These are phyloP conservation scores for Alexandromys fortis DNA, from an alignment of 2,113 vertebrate genomes.

Conservation along the genomic window DNA sequence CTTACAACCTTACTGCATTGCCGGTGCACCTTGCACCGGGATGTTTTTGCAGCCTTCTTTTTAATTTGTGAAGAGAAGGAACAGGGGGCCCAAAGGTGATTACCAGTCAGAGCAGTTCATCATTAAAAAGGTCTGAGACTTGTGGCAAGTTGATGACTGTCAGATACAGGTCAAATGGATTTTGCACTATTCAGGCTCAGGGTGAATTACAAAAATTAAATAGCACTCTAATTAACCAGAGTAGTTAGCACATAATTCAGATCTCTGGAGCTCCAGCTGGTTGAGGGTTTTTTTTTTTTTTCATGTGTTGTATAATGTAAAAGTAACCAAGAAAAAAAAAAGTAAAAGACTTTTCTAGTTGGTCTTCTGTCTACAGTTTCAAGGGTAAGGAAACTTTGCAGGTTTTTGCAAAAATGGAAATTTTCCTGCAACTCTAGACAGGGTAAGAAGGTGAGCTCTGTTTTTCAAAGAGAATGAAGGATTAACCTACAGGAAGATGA, in stretches of 20 bases:
- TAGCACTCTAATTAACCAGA: constrained; percentile 77
- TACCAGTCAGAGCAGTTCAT: constrained; percentile 75
- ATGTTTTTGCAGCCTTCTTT: constrained; percentile 70
- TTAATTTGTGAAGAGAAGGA: constrained; percentile 79
- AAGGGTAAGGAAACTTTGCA: constrained; percentile 34
- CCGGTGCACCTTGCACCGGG: constrained; percentile 51
- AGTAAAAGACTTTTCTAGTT: constrained; percentile 50
- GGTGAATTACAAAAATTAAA: constrained; percentile 79
- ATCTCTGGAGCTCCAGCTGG: constrained; percentile 73
- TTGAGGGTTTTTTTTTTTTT: constrained; percentile 32
- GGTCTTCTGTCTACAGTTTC: constrained; percentile 50
- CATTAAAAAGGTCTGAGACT: constrained; percentile 78
- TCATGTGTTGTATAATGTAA: background rate
- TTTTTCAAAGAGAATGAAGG: constrained; percentile 69
- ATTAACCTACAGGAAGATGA: constrained; percentile 62
- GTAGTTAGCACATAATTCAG: constrained; percentile 78
- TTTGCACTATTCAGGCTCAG: constrained; percentile 71
- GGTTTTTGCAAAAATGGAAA: constrained; percentile 68
- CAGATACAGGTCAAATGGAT: constrained; percentile 78
- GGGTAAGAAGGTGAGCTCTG: constrained; percentile 16
- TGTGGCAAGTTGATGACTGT: constrained; percentile 66
- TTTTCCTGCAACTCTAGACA: background rate
- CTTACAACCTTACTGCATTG: constrained; percentile 27
- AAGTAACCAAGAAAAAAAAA: background rate
- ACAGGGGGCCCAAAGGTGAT: constrained; percentile 75